These are phyloP conservation scores for Crioceris asparagi DNA, from an alignment of 2,888 invertebrate species.

Conservation along the genomic window DNA sequence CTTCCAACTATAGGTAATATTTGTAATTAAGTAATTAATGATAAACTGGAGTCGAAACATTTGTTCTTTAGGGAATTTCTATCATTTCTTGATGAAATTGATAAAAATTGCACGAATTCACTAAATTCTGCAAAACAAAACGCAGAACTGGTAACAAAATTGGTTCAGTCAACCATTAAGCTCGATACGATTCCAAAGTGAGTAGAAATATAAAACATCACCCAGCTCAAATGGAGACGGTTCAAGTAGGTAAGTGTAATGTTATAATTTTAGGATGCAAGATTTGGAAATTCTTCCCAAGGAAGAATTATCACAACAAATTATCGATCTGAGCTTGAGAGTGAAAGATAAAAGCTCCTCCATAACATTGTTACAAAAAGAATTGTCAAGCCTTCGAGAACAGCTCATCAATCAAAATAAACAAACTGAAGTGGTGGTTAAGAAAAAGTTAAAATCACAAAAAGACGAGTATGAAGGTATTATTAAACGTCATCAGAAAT, in stretches of 20 bases:
- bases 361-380: constrained; percentile 48
- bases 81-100: constrained; percentile 55
- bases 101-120: constrained; percentile 34
- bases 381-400: constrained; percentile 47
- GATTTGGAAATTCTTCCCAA: constrained; percentile 44
- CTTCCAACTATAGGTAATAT: constrained; percentile 25
- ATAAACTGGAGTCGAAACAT: background rate
- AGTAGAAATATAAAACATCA: no score
- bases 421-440: constrained; percentile 35
- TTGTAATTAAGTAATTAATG: no score
- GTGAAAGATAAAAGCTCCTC: constrained; percentile 51
- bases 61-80: constrained; percentile 48
- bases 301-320: constrained; percentile 50
- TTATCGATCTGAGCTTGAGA: constrained; percentile 50
- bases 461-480: constrained; percentile 64
- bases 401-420: constrained; percentile 35
- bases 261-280: constrained; percentile 37
- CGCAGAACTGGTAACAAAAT: constrained; percentile 24
- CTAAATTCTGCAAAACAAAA: constrained; percentile 29
- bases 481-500: constrained; percentile 68
- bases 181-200: constrained; percentile 35
- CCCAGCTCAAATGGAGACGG: no score
- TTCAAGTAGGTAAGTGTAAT: background rate
- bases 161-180: constrained; percentile 26
- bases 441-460: constrained; percentile 43